Base-by-base conservation (phyloP, 2,113 vertebrate genomes). In the Hiodon alosoides region DNA sequence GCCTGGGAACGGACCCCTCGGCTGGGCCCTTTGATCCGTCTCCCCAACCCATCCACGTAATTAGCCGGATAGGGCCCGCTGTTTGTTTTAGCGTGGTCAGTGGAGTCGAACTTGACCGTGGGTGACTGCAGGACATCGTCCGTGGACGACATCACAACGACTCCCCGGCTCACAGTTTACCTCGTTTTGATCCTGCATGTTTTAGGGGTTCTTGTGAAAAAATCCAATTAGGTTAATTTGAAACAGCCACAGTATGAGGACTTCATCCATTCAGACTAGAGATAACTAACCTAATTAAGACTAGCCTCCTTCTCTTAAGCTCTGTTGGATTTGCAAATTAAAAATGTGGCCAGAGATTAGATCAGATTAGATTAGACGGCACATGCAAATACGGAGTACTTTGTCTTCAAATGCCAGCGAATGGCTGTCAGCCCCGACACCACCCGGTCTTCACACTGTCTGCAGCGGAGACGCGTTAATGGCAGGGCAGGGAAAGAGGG, bases 261-360 rank as follows among this genome's bases (percentile, higher is more conserved):
- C 85, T 83, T 84, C 85, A 87, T 88, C 87, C 85, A 86, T 84
- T 87, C 82, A 79, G 84, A 75, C 77, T 76, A 82, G 67, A 89
- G 90, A 90, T 91, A 90, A 85, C 86, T 88, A 91, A 92, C 86
- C 82, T 87, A 87, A 90, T 90, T 91, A 91, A 84, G 89, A 81
- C 79, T 82, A 79, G 84, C 78, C 83, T 82, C 79, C 31, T 83
- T 83, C 82, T 79, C 77, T 85, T 72, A 78, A 78, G 73, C 79
- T 78, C 79, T 80, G 85, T 86, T 89, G 83, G 89, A 83, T 73
- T 81, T 79, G 84, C 82, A 89, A 87, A 89, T 89, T 81, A 83
- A 79, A 85, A 79, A 81, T 83, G 85, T 83, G 84, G 85, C 82
- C 76, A 77, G 68, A 86, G 90, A 88, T 89, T 85, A 86, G 71